phyloP scores from a whole-genome alignment of 1,140 invertebrate genomes.

The Magallana gigas region DNA sequence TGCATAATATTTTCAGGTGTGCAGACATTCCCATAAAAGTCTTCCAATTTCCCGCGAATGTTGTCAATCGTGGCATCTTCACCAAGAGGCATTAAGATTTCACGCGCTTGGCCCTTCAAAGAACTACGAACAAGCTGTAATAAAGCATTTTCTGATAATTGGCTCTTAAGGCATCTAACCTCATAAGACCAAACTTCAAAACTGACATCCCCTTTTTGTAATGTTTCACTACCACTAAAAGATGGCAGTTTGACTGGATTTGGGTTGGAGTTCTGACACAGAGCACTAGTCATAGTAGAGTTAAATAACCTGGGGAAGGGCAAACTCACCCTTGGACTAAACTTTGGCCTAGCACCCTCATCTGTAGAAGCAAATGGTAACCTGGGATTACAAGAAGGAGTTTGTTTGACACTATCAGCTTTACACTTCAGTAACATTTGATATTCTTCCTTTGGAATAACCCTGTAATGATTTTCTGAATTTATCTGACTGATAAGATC shows the following conservation, averaged over 20 bases:
- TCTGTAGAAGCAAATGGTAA: too few species aligned
- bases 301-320: too few species aligned
- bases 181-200: conserved; percentile 48
- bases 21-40: conserved; percentile 38
- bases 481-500: background rate
- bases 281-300: too few species aligned
- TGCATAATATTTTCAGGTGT: conserved; percentile 28
- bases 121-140: conserved; percentile 24
- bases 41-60: conserved; percentile 11
- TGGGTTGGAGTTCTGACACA: background rate
- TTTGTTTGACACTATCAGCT: background rate
- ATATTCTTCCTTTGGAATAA: conserved; percentile 16
- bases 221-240: conserved; percentile 44
- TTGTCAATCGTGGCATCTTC: background rate
- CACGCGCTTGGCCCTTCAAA: too few species aligned
- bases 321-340: too few species aligned
- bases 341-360: too few species aligned
- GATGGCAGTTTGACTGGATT: conserved; percentile 27
- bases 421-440: background rate
- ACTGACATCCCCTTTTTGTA: conserved; percentile 43
- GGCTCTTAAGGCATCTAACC: conserved; percentile 35
- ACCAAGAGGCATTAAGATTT: too few species aligned
- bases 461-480: background rate
- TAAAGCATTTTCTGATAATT: conserved; percentile 15
- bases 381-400: too few species aligned